phyloP scores from a whole-genome alignment of 2,888 invertebrate genomes.

The Bombylius major region DNA sequence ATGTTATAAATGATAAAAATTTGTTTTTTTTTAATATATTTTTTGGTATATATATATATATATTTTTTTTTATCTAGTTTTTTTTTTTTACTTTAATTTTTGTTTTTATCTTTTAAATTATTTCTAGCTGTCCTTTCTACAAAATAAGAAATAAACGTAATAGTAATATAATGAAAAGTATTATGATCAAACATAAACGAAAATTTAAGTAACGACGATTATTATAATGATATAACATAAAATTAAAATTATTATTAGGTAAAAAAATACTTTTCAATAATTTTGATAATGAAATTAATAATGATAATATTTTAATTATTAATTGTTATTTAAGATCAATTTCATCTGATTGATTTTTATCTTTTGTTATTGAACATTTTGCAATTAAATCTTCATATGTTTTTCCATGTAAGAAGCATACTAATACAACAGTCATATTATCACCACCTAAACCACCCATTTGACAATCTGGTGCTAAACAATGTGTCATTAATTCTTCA shows the following conservation, averaged over 20 bases:
- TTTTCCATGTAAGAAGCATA: constrained; percentile 50
- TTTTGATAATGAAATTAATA: no score
- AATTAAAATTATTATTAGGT: no score
- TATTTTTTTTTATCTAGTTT: neutral
- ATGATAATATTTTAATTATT: neutral
- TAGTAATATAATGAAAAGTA: neutral
- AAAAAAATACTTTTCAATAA: no score
- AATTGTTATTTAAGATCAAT: constrained; percentile 11
- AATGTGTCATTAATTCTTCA: constrained; percentile 87
- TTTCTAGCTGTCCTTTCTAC: neutral
- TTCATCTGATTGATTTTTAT: constrained; percentile 5
- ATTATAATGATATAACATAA: neutral
- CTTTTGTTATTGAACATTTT: constrained; percentile 22
- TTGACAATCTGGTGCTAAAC: constrained; percentile 92
- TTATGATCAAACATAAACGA: neutral
- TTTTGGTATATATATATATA: no score
- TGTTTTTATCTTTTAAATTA: neutral
- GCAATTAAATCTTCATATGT: constrained; percentile 31
- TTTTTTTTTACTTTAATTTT: neutral
- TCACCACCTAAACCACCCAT: constrained; percentile 97
- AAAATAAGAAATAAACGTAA: neutral
- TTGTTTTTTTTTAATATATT: no score
- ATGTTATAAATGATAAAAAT: no score
- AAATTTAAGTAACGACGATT: neutral
- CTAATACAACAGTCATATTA: constrained; percentile 94